Evolutionary conservation across 2,797 vertebrate genomes (phyloP).

Genomic region (Sebastes steindachneri): DNA sequence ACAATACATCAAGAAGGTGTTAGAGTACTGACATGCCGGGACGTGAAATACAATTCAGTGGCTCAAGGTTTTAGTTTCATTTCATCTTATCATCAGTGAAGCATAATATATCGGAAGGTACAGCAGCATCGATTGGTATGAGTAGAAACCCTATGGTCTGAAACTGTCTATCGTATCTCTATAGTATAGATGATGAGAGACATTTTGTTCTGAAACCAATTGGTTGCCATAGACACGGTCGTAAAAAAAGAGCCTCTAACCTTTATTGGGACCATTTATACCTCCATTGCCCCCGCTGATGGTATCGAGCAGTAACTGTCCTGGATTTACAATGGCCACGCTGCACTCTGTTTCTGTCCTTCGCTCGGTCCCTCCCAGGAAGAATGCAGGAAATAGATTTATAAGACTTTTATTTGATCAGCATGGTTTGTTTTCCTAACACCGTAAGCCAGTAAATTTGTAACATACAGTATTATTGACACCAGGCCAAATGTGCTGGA

Average conservation of each 20-base stretch:
- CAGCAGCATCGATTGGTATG: neutral
- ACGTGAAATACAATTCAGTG: conserved; percentile 1
- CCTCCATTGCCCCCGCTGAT: conserved; percentile 77
- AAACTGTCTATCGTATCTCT: conserved; percentile 8
- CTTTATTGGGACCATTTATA: conserved; percentile 79
- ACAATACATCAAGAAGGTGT: conserved; percentile 20
- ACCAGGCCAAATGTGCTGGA: neutral
- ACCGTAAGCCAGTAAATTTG: conserved; percentile 24
- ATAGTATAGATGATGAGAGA: conserved; percentile 15
- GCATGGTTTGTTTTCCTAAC: conserved; percentile 45
- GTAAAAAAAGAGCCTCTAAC: conserved; percentile 65
- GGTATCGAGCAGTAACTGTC: conserved; percentile 77
- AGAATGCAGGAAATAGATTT: conserved; percentile 32
- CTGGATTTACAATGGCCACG: conserved; percentile 72
- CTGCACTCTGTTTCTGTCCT: conserved; percentile 53
- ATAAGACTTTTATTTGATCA: conserved; percentile 57
- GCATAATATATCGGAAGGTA: neutral
- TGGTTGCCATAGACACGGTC: conserved; percentile 56
- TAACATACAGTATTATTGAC: conserved; percentile 14
- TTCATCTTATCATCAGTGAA: neutral
- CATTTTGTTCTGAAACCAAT: conserved; percentile 46
- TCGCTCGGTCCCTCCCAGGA: conserved; percentile 2
- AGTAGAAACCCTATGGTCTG: neutral
- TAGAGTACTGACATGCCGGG: neutral
- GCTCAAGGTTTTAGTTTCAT: neutral